These are phyloP conservation scores for Anolis sagrei DNA, from an alignment of 2,113 vertebrate species.

Conservation along the genomic window DNA sequence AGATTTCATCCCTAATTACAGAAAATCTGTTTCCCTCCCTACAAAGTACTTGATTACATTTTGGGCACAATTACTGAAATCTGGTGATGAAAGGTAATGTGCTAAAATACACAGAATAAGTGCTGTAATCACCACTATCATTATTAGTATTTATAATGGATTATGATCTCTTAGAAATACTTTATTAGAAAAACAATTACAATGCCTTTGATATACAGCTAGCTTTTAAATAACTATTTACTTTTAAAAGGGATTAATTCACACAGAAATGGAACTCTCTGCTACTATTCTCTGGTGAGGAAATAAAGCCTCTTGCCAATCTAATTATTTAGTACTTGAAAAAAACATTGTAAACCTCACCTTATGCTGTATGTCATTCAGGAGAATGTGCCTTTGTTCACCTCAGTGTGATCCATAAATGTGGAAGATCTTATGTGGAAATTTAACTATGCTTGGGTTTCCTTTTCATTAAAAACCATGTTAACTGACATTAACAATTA, in stretches of 20 bases:
- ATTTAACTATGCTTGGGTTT: neutral
- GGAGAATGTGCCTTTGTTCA: neutral
- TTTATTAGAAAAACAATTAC: neutral
- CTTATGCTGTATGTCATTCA: neutral
- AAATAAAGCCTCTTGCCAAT: neutral
- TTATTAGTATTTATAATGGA: constrained; percentile 2
- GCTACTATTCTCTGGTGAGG: neutral
- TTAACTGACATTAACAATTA: neutral
- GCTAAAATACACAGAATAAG: constrained; percentile 6
- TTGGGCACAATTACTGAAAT: constrained; percentile 2
- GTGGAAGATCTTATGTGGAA: neutral
- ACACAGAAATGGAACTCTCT: neutral
- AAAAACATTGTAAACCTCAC: neutral
- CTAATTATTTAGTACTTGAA: neutral
- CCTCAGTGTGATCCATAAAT: neutral
- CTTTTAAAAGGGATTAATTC: neutral
- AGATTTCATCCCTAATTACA: neutral
- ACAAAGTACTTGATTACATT: neutral
- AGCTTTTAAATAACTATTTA: neutral
- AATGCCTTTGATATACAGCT: neutral
- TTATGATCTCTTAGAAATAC: neutral
- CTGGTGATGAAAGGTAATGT: neutral
- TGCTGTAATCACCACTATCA: neutral
- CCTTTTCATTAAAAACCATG: neutral
- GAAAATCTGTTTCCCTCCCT: neutral